These are phyloP conservation scores for Drosophila trapezifrons DNA, from an alignment of 1,140 invertebrate species.

Conservation along the genomic window DNA sequence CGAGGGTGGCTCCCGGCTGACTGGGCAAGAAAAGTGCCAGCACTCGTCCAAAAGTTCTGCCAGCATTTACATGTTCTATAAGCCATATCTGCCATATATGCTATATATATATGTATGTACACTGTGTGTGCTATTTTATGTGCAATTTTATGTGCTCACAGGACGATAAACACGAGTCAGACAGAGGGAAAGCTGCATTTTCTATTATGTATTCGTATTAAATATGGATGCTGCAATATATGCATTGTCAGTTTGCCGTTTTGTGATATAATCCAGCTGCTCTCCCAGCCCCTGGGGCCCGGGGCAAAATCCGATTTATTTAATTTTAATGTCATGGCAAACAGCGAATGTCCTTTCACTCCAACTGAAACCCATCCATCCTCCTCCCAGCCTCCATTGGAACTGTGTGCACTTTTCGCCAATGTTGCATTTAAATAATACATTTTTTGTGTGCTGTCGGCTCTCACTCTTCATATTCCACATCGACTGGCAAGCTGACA, in stretches of 20 bases:
- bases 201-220: slow-evolving; percentile 38
- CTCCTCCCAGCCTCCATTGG: slow-evolving; percentile 3
- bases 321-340: slow-evolving; percentile 45
- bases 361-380: neutral
- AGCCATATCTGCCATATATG: slow-evolving; percentile 25
- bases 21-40: slow-evolving; percentile 38
- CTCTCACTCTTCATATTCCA: neutral
- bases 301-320: slow-evolving; percentile 30
- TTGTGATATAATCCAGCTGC: slow-evolving; percentile 33
- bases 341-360: slow-evolving; percentile 11
- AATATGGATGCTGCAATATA: slow-evolving; percentile 32
- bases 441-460: slow-evolving; percentile 35
- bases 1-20: slow-evolving; percentile 11
- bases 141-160: slow-evolving; percentile 6
- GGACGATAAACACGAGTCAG: slow-evolving; percentile 26
- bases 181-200: slow-evolving; percentile 30
- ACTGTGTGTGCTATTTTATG: slow-evolving; percentile 21
- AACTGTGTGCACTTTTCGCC: slow-evolving; percentile 51
- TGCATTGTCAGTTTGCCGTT: slow-evolving; percentile 34
- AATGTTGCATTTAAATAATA: slow-evolving; percentile 70
- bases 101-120: slow-evolving; percentile 6
- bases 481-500: neutral
- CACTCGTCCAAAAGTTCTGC: slow-evolving; percentile 33
- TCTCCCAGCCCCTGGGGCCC: neutral
- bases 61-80: slow-evolving; percentile 45